A percentile compares a stretch with the other conserved stretches of the same genome.
These are phyloP conservation scores for Boloria selene DNA, from an alignment of 2,888 invertebrate species.

Conservation along the genomic window DNA sequence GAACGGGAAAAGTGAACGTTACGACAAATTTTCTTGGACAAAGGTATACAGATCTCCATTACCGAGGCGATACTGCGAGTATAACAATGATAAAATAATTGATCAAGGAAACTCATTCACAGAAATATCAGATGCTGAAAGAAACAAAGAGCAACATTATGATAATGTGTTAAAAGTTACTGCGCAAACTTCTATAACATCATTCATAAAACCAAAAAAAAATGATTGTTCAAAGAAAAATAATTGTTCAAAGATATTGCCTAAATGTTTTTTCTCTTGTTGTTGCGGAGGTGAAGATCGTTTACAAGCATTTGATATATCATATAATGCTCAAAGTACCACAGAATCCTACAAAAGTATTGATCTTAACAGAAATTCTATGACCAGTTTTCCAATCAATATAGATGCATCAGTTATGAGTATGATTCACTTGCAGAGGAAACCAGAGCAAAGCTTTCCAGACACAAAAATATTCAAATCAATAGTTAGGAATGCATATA, in stretches of 20 bases:
- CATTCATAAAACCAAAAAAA: conserved; percentile 41
- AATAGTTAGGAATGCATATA: conserved; percentile 55
- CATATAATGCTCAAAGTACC: conserved; percentile 44
- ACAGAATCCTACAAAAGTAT: conserved; percentile 62
- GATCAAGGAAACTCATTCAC: conserved; percentile 18
- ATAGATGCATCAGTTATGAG: conserved; percentile 65
- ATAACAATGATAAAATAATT: conserved; percentile 13
- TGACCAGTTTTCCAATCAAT: conserved; percentile 46
- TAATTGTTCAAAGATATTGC: conserved; percentile 48
- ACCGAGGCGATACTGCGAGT: conserved; percentile 3
- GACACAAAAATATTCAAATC: conserved; percentile 51
- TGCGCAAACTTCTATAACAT: conserved; percentile 49
- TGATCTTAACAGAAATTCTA: conserved; percentile 48
- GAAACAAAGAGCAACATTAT: neutral
- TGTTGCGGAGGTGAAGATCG: conserved; percentile 56
- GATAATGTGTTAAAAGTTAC: conserved; percentile 30
- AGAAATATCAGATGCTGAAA: conserved; percentile 1
- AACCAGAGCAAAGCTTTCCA: conserved; percentile 47
- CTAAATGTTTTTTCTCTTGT: conserved; percentile 62
- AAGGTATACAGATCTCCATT: conserved; percentile 58
- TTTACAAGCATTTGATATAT: conserved; percentile 40
- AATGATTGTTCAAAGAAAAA: conserved; percentile 35
- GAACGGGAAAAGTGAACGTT: conserved; percentile 37
- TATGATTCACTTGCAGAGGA: conserved; percentile 55
- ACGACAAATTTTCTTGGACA: conserved; percentile 53